Conservation (phyloP, 2,888 invertebrate genomes). For the Heliconius charithonia region DNA sequence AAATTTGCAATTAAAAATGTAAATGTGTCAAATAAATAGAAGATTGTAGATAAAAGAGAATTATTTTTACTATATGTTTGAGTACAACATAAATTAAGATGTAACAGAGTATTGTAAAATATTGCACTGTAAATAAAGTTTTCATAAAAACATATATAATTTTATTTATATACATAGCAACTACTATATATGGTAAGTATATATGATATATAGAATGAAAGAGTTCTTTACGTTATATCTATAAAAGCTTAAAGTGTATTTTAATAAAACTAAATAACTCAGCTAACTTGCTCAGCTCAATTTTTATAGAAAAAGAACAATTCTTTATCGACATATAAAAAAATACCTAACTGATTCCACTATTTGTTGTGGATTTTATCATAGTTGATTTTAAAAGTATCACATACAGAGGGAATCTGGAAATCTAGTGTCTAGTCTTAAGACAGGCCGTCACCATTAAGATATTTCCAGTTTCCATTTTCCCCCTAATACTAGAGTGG, state of each 20-base stretch:
- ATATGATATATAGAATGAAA: too few species aligned
- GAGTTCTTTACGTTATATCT: too few species aligned
- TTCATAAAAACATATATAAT: conserved; percentile 52
- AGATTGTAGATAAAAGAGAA: neutral
- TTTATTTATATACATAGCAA: conserved; percentile 2
- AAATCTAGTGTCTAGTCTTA: too few species aligned
- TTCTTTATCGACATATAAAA: too few species aligned
- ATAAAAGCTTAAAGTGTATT: neutral
- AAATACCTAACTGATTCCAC: too few species aligned
- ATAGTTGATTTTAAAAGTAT: too few species aligned
- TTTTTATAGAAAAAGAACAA: too few species aligned
- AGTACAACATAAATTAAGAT: conserved; percentile 49
- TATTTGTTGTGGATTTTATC: too few species aligned
- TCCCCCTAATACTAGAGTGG: too few species aligned
- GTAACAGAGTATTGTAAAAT: conserved; percentile 68
- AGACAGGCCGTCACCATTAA: too few species aligned
- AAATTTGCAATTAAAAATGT: conserved; percentile 8
- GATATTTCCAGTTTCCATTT: too few species aligned
- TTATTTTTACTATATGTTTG: conserved; percentile 12
- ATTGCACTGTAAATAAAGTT: conserved; percentile 82
- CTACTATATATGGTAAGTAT: neutral
- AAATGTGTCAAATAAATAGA: neutral
- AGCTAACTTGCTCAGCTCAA: neutral
- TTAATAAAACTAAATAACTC: neutral
- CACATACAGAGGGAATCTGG: too few species aligned